phyloP scores from a whole-genome alignment of 2,888 invertebrate species.

The Drosophila pegasa region DNA sequence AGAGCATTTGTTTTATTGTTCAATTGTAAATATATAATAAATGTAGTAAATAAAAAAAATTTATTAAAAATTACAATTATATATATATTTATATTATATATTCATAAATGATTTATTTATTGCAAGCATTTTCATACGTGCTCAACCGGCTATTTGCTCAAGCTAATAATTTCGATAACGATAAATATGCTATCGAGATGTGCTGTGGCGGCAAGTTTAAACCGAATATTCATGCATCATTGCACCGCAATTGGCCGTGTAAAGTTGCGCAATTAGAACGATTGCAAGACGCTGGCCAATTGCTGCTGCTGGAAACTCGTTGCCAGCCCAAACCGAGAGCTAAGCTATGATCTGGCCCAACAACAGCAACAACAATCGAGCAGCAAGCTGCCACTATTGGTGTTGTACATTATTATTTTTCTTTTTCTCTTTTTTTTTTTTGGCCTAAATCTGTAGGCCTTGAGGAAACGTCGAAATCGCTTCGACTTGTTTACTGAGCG shows the following conservation, averaged over 20 bases:
- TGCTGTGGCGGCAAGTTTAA: slow-evolving; percentile 44
- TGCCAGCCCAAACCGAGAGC: slow-evolving; percentile 25
- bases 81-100: too few species aligned
- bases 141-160: too few species aligned
- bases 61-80: slow-evolving; percentile 13
- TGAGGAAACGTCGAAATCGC: slow-evolving; percentile 80
- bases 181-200: slow-evolving; percentile 17
- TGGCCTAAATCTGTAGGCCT: slow-evolving; percentile 80
- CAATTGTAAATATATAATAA: too few species aligned
- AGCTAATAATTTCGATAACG: slow-evolving; percentile 31
- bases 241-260: slow-evolving; percentile 37
- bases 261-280: slow-evolving; percentile 71
- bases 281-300: slow-evolving; percentile 65
- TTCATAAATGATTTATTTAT: too few species aligned
- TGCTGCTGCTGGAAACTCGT: slow-evolving; percentile 64
- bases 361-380: slow-evolving; percentile 28
- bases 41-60: too few species aligned
- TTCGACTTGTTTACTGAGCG: slow-evolving; percentile 77
- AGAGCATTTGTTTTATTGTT: too few species aligned
- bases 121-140: not conserved
- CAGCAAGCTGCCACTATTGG: slow-evolving; percentile 47
- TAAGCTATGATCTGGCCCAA: slow-evolving; percentile 33
- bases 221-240: slow-evolving; percentile 42
- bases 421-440: slow-evolving; percentile 44
- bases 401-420: slow-evolving; percentile 63